Conservation (phyloP, 2,888 invertebrate genomes). For the Drosophila kuntzei region DNA sequence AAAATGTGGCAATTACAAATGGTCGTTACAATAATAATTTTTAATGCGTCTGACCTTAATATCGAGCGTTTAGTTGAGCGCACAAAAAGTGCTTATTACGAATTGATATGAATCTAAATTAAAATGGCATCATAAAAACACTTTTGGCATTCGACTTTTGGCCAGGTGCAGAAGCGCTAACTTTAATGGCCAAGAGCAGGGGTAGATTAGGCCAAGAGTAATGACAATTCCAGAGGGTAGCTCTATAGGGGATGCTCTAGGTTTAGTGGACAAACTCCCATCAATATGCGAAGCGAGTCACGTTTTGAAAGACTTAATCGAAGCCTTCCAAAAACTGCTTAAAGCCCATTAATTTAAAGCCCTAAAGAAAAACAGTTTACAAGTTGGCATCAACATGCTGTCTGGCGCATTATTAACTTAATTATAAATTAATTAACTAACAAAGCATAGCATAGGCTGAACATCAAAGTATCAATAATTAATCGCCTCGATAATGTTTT, state of each 20-base stretch:
- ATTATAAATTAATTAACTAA: conserved; percentile 77
- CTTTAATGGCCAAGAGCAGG: conserved; percentile 35
- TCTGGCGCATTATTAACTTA: conserved; percentile 70
- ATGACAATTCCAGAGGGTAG: conserved; percentile 41
- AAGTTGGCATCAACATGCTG: conserved; percentile 33
- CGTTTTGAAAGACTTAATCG: conserved; percentile 72
- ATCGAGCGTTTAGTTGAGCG: conserved; percentile 40
- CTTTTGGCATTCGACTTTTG: conserved; percentile 49
- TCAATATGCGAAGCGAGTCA: conserved; percentile 72
- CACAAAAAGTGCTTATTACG: conserved; percentile 72
- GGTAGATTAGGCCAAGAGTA: conserved; percentile 44
- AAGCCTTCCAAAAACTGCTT: conserved; percentile 58
- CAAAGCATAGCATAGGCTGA: conserved; percentile 48
- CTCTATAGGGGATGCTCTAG: not conserved
- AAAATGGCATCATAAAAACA: conserved; percentile 79
- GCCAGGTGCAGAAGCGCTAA: conserved; percentile 41
- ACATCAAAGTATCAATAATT: conserved; percentile 81
- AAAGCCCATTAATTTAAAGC: conserved; percentile 57
- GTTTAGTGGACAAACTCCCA: too few species aligned
- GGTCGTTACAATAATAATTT: conserved; percentile 54
- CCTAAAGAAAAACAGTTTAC: conserved; percentile 30
- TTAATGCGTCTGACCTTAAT: conserved; percentile 66
- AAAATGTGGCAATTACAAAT: conserved; percentile 21
- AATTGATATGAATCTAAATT: conserved; percentile 79
- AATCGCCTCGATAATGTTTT: conserved; percentile 79